A percentile compares a stretch with the other conserved stretches of the same genome.
Evolutionary conservation across 2,888 invertebrate genomes (phyloP).

Genomic region (Melangyna quadrimaculata): DNA sequence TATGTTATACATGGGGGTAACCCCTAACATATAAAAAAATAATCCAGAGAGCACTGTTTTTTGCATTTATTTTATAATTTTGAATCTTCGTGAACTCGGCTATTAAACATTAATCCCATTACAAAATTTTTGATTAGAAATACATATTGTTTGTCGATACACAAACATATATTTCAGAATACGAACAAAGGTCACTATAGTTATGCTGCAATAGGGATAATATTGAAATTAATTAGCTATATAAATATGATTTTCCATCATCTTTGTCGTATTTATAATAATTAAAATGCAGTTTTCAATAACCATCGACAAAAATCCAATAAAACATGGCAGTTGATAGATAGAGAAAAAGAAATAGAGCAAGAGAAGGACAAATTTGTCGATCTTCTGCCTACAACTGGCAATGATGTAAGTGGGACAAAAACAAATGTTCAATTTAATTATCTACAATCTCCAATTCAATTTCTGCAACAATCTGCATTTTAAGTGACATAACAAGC

Average conservation of each 20-base stretch:
- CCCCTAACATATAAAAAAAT: no score
- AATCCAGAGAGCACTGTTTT: no score
- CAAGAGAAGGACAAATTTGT: neutral
- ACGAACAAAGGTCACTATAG: neutral
- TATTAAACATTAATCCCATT: neutral
- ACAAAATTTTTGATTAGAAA: neutral
- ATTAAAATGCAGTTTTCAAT: neutral
- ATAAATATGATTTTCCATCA: neutral
- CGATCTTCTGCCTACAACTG: neutral
- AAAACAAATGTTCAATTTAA: constrained; percentile 37
- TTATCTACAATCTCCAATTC: constrained; percentile 45
- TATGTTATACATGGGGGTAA: no score
- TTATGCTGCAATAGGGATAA: neutral
- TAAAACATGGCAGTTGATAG: neutral
- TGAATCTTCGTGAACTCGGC: no score
- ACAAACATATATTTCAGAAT: neutral
- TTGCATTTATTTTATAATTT: no score
- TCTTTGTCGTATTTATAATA: neutral
- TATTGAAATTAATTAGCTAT: constrained; percentile 2
- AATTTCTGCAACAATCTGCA: constrained; percentile 52
- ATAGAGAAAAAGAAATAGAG: neutral
- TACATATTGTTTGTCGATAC: neutral
- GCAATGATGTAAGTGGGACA: constrained; percentile 10
- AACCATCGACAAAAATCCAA: neutral
- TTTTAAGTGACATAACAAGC: constrained; percentile 62